Evolutionary conservation across 2,888 invertebrate species (phyloP).

Genomic region (Dicyrtoma fusca): DNA sequence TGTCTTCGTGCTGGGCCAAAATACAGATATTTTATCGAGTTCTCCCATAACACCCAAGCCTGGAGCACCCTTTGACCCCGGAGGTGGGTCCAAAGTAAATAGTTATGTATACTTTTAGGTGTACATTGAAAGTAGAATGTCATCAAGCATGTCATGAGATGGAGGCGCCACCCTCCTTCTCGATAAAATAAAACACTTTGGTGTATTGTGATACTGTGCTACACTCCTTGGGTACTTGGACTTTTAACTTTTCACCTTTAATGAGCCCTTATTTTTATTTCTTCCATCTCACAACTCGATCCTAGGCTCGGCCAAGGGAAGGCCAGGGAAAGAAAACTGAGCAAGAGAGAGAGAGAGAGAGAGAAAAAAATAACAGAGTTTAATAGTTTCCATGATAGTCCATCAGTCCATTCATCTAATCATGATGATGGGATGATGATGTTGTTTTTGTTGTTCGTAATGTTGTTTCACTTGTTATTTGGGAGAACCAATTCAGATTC

Average conservation of each 20-base stretch:
- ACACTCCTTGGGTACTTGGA: no score
- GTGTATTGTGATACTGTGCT: no score
- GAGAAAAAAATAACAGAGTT: not conserved
- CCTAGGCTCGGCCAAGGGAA: not conserved
- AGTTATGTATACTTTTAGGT: no score
- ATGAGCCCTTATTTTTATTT: conserved; percentile 3
- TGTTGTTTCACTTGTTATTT: no score
- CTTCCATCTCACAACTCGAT: not conserved
- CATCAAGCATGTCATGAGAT: conserved; percentile 16
- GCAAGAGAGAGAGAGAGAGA: no score
- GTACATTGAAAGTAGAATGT: no score
- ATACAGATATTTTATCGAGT: no score
- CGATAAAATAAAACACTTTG: conserved; percentile 19
- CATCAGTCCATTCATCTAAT: conserved; percentile 14
- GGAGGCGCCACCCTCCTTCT: conserved; percentile 23
- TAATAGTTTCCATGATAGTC: not conserved
- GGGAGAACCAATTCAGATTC: no score
- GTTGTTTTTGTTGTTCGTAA: no score
- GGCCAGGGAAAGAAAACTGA: not conserved
- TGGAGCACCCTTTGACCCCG: conserved; percentile 33
- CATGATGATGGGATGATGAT: conserved; percentile 13
- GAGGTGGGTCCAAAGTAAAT: no score
- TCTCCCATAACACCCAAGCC: conserved; percentile 21
- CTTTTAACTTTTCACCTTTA: no score
- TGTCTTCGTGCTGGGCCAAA: no score